Conservation (phyloP, 2,113 vertebrate genomes). For the Tychaedon coryphoeus region DNA sequence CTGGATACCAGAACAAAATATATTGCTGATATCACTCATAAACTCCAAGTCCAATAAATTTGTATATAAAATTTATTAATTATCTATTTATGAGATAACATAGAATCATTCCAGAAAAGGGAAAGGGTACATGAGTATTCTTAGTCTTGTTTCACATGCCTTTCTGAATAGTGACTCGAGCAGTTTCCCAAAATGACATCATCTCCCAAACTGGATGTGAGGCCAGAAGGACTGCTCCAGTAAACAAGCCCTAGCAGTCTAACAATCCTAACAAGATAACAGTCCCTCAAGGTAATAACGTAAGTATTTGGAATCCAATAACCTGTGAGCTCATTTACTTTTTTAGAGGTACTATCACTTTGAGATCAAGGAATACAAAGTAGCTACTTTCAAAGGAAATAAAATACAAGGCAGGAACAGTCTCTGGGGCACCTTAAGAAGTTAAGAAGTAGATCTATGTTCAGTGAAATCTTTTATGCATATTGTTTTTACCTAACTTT, state of each 20-base stretch:
- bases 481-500: background rate
- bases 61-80: background rate
- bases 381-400: background rate
- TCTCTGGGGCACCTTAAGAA: background rate
- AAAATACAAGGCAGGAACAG: background rate
- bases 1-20: background rate
- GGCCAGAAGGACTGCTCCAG: background rate
- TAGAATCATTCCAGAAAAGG: background rate
- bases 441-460: background rate
- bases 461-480: background rate
- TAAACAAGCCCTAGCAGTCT: background rate
- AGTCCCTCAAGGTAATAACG: background rate
- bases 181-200: background rate
- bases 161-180: background rate
- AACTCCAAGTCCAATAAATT: background rate
- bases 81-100: background rate
- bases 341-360: background rate
- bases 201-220: background rate
- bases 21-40: background rate
- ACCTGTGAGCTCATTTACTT: background rate
- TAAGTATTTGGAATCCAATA: background rate
- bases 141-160: background rate
- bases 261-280: background rate
- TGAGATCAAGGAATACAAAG: background rate
- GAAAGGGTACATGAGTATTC: background rate